Conservation (phyloP, 2,888 invertebrate genomes). For the Brachylomia viminalis region DNA sequence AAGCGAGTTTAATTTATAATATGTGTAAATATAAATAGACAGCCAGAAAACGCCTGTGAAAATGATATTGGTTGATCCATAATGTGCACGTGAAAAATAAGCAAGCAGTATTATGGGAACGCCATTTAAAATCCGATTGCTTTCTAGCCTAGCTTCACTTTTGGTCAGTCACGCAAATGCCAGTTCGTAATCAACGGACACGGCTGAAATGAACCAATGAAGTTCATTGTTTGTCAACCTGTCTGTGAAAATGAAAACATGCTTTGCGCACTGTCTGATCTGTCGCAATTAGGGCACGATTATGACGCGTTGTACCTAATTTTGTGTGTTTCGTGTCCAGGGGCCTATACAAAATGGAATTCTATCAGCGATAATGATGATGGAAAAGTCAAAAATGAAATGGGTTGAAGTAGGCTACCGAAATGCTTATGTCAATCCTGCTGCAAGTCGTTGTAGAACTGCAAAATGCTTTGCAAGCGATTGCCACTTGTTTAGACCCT, state of each 20-base stretch:
- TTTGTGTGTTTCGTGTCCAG: background rate
- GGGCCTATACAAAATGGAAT: too few relatives aligned
- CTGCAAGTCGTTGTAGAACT: background rate
- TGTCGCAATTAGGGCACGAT: constrained; percentile 17
- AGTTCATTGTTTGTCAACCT: constrained; percentile 39
- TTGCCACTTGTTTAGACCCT: background rate
- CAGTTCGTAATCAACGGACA: constrained; percentile 27
- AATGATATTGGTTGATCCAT: background rate
- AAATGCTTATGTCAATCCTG: background rate
- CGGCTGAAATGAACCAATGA: constrained; percentile 18
- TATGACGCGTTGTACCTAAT: constrained; percentile 11
- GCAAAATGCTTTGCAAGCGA: background rate
- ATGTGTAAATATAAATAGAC: background rate
- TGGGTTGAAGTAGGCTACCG: background rate
- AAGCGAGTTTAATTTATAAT: background rate
- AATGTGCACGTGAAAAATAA: background rate
- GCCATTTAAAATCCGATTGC: background rate
- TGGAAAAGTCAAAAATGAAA: background rate
- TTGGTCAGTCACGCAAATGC: constrained; percentile 38
- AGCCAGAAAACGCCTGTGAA: background rate
- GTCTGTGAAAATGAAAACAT: constrained; percentile 47
- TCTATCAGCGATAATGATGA: background rate
- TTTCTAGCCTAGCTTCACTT: background rate
- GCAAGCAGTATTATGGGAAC: background rate
- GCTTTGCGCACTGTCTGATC: constrained; percentile 24